Base-by-base conservation (phyloP, 2,888 invertebrate genomes). In the Nebria salina region DNA sequence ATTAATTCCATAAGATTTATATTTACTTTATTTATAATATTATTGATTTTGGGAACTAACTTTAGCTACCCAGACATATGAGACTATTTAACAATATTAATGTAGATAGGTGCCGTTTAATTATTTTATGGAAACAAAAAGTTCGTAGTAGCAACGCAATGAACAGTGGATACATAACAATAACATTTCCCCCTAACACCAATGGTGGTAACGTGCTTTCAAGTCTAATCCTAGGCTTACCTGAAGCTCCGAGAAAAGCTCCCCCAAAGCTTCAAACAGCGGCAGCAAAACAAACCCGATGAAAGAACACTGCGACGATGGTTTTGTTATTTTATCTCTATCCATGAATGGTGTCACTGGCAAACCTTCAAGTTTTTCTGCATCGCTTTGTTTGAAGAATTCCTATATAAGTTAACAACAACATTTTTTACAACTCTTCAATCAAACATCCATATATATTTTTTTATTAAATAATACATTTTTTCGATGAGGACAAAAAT, bases 311-410 rank as follows among this genome's bases (percentile, higher is more conserved):
- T 96, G 95, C 1, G 95, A 95, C 20, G 95, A 94, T 3, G 95
- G 94, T 87, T 95, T 95, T 82, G 95, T 95, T 78, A 95, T 94
- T 89, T 95, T 95, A 84, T 95, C 95, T 54, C 95, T 91, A 88
- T 96, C 96, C 95, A 96, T 96, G 87, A 96, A 95, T 0, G 96
- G 95, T 41, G 95, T 95, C 42, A 96, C 95, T 4, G 95, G 95
- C 83, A 96, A 90, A 9, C 95, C 95, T 88, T 95, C 95, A 42
- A 94, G 90, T 86, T 95, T 95, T 87, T 96, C 95, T 4, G 94
- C 93, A 84, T 95, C 95, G 87, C 94, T 94, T 88, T 95, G 94
- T 85, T 94, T 93, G 87, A 94, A 94, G 87, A 95, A 95, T 87
- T 95, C 93, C 88, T 92, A 88, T 76, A 89, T 85, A 78, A 75